Evolutionary conservation across 2,113 vertebrate species (phyloP), one percentile per base, ranked within the genome.

Genomic region (Blennius ocellaris): DNA sequence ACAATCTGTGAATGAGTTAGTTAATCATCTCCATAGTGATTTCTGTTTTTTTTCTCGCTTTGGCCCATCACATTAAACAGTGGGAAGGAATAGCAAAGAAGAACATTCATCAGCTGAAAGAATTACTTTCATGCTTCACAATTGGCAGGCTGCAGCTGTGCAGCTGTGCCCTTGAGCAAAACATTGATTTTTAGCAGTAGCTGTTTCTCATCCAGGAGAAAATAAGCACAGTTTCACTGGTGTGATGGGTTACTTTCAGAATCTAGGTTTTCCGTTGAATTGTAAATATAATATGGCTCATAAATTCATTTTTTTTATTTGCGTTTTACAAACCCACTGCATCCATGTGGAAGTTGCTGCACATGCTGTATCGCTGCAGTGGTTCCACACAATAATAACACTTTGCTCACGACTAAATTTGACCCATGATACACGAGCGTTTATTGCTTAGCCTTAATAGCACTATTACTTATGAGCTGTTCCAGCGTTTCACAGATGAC

Each of bases 1-100:
- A 41, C 51, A 48, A 71, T 74, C 60, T 58, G n/a, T 58, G 47
- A 82, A 82, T 62, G 53, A 74, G 51, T 60, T 44, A 11, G 51
- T 37, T 66, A 63, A 64, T 76, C 14, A 63, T 57, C 37, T 37
- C 16, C n/a, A 11, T 30, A 60, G 21, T 57, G 49, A 54, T 70
- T 52, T 67, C n/a, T n/a, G 30, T 61, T 44, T 47, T 41, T 48
- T 15, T 63, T 50, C n/a, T 8, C 63, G 50, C 69, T 37, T 62
- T 30, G 58, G 55, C 17, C 12, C 41, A 49, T 6, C 12, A 30
- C 54, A 67, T 21, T 48, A 9, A 75, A 11, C 37, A 48, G 48
- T 16, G 54, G 12, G n/a, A 14, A 45, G 12, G 36, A 66, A 69
- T 16, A 44, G 21, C 21, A 8, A 56, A 38, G 36, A 12, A 38